Percentiles rank a stretch among this genome's conserved stretches.
phyloP scores from a whole-genome alignment of 2,797 vertebrate species.

The Threskiornis aethiopicus region DNA sequence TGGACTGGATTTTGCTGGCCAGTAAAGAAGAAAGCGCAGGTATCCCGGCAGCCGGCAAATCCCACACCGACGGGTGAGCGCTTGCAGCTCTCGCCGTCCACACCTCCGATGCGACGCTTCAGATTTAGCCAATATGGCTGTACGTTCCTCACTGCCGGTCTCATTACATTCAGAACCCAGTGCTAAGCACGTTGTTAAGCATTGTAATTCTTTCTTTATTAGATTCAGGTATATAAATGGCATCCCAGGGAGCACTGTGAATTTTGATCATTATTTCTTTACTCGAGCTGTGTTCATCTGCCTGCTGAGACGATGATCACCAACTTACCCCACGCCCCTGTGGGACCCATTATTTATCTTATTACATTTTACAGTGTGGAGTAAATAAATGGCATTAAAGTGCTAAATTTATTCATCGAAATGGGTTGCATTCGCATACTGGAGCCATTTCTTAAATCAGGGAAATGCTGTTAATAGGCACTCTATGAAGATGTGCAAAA shows the following conservation, averaged over 20 bases:
- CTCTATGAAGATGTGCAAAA: constrained; percentile 54
- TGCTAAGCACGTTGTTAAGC: constrained; percentile 29
- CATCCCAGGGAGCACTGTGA: constrained; percentile 55
- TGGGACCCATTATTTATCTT: constrained; percentile 72
- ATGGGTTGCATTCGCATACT: constrained; percentile 18
- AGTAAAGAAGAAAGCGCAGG: neutral
- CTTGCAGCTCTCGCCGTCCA: accelerated
- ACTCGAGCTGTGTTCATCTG: constrained; percentile 51
- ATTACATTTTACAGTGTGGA: constrained; percentile 65
- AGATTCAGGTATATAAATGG: constrained; percentile 63
- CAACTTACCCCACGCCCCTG: constrained; percentile 32
- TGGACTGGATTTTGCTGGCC: neutral
- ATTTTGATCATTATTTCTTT: constrained; percentile 73
- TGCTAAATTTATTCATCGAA: constrained; percentile 66
- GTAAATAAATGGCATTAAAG: constrained; percentile 76
- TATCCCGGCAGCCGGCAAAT: neutral
- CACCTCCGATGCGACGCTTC: neutral
- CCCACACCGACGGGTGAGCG: accelerated
- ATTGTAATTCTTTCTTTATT: constrained; percentile 67
- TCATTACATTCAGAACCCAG: constrained; percentile 13
- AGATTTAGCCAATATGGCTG: neutral
- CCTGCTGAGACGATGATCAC: constrained; percentile 75
- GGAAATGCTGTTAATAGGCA: constrained; percentile 43
- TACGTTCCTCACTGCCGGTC: neutral
- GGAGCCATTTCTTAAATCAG: constrained; percentile 59